Base-by-base conservation (phyloP, 2,113 vertebrate species). In the Colinus virginianus region DNA sequence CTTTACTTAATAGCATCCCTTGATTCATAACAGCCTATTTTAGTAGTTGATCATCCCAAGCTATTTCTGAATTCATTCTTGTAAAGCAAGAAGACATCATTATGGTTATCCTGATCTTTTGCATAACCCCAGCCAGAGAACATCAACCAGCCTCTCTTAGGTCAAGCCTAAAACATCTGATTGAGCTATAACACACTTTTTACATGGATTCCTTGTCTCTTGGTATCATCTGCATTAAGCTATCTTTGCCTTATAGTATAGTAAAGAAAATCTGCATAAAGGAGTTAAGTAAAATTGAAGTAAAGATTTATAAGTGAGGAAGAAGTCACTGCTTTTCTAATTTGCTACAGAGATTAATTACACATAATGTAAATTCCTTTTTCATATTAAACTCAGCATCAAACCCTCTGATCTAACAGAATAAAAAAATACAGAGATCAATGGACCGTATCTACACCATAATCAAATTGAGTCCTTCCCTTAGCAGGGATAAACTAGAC, bases 331-430 rank as follows among this genome's bases (percentile, higher is more conserved):
- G 10, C 43, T 63, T 87, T 51, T 21, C 28, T 25, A 74, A 93
- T 5, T 61, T 87, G 36, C 56, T 82, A 70, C 42, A 68, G 43
- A 92, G 28, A 59, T 83, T 92, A 94, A 87, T 92, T 87, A 92
- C 30, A 49, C 40, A 36, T 40, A 67, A 53, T 16, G 13, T 40
- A 30, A 8, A 5, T 10, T 22, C 45, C 81, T 85, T 78, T 66
- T 23, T 38, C 23, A 8, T 76, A 49, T 67, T 83, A 75, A 93
- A 79, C 26, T 85, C 9, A 30, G 18, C 75, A 80, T 90, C 64
- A 79, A 74, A 89, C 67, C 38, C 18, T 89, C 59, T 82, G 49
- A 93, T 93, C 88, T 94, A 83, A 95, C 20, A 78, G 90, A 91
- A 96, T 78, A 46, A 71, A 84, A 84, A 87, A 85, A 89, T 78